phyloP scores from a whole-genome alignment of 2,888 invertebrate species.

The Villa cingulata region DNA sequence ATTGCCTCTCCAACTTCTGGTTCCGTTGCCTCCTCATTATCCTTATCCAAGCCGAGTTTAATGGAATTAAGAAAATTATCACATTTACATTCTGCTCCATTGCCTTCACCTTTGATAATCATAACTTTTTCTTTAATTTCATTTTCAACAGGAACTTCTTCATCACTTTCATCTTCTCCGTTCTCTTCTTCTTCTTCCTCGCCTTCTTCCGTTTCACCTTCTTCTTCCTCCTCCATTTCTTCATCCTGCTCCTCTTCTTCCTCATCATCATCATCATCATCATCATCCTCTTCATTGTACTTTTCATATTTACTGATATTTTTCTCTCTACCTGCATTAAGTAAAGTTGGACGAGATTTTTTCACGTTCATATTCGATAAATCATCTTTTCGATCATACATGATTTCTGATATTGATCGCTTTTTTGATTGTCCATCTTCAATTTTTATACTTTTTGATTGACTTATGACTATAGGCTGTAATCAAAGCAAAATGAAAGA shows the following conservation, averaged over 20 bases:
- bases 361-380: slow-evolving; percentile 16
- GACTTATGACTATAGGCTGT: slow-evolving; percentile 28
- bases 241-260: slow-evolving; percentile 23
- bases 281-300: slow-evolving; percentile 14
- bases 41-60: too few species aligned
- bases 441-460: slow-evolving; percentile 21
- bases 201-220: slow-evolving; percentile 20
- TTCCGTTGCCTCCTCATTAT: slow-evolving; percentile 21
- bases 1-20: slow-evolving; percentile 48
- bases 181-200: slow-evolving; percentile 16
- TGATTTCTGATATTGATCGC: slow-evolving; percentile 17
- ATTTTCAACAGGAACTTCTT: slow-evolving; percentile 27
- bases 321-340: slow-evolving; percentile 28
- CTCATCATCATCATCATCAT: slow-evolving; percentile 20
- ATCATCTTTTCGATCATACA: slow-evolving; percentile 11
- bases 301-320: slow-evolving; percentile 29
- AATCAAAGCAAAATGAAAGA: background rate
- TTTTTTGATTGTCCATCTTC: slow-evolving; percentile 18
- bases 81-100: slow-evolving; percentile 3
- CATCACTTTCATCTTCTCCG: slow-evolving; percentile 22
- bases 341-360: slow-evolving; percentile 26
- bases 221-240: slow-evolving; percentile 20
- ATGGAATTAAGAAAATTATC: slow-evolving; percentile 15
- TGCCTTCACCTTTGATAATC: slow-evolving; percentile 53
- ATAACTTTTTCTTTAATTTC: slow-evolving; percentile 42